phyloP scores from a whole-genome alignment of 2,888 invertebrate genomes.

The Drosophila quinaria region DNA sequence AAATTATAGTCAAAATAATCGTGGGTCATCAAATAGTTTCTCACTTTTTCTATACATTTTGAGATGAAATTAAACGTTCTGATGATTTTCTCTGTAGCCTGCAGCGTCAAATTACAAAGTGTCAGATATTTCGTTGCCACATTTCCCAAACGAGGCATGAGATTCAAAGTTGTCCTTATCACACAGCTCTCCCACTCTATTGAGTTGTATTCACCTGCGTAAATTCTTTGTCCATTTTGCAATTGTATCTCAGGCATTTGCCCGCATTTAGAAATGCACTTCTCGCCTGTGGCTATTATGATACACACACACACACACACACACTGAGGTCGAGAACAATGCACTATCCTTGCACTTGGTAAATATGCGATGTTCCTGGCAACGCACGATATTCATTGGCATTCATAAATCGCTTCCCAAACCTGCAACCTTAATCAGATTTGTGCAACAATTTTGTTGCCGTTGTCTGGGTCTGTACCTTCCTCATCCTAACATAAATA shows the following conservation, averaged over 20 bases:
- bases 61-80: not conserved
- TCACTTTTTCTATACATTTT: not conserved
- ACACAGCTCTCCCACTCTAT: not conserved
- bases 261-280: conserved; percentile 12
- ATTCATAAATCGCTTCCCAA: conserved; percentile 70
- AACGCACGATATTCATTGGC: conserved; percentile 39
- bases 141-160: not conserved
- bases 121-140: not conserved
- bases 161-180: conserved; percentile 24
- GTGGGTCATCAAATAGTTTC: not conserved
- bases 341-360: conserved; percentile 32
- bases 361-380: conserved; percentile 11
- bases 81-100: not conserved
- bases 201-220: conserved; percentile 14
- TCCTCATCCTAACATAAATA: conserved; percentile 48
- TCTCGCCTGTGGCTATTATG: conserved; percentile 30
- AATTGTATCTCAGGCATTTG: conserved; percentile 21
- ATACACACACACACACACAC: conserved; percentile 1
- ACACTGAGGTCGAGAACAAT: not conserved
- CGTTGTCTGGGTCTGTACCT: conserved; percentile 23
- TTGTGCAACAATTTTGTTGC: conserved; percentile 61
- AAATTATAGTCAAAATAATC: not conserved
- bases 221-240: conserved; percentile 23
- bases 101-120: not conserved
- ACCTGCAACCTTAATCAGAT: conserved; percentile 72